Evolutionary conservation across 2,888 invertebrate genomes (phyloP), one percentile per base, ranked within the genome.

Genomic region (Tromatobia lineatoria): DNA sequence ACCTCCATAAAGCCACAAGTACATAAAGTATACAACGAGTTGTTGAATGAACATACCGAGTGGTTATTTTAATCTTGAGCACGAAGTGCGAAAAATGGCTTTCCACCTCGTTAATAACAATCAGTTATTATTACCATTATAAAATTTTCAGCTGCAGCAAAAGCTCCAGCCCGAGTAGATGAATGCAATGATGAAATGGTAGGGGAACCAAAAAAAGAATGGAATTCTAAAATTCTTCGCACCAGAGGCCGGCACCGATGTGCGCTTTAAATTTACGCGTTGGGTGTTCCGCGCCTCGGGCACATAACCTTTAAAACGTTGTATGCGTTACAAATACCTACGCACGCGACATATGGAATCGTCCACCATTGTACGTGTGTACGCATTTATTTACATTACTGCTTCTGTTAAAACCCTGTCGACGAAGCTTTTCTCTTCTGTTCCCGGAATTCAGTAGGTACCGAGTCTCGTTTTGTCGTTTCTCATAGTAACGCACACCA

Each of bases 361-460:
- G 45, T 13, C 45, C 45, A 25, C 13, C 23, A n/a, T 34, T 57
- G 25, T 42, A n/a, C 15, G 42, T 42, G 54, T 23, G 42, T 23
- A 25, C 47, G 20, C 59, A 59, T 75, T 81, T 50, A 42, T 75
- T 64, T 75, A 67, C 66, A 73, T 66, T 80, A 73, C 52, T 45
- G 67, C 50, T 29, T 50, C 50, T 8, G 69, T 69, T n/a, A 15
- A 50, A 69, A 50, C 50, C 69, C 29, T 29, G 29, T 1, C 47
- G 50, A 69, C 69, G n/a, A 47, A 50, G 2, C 13, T 50, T 47
- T 20, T 38, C 45, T 20, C 50, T 25, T n/a, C 10, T 34, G 15
- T 45, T n/a, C 42, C 13, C 20, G 54, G 8, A 71, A 71, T 54
- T 71, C n/a, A 23, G 15, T 54, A 71, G 52, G 25, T 4, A 29